Evolutionary conservation across 53 echinoderm and acorn worm species (phyloP).

Genomic region (Glandiceps talaboti): DNA sequence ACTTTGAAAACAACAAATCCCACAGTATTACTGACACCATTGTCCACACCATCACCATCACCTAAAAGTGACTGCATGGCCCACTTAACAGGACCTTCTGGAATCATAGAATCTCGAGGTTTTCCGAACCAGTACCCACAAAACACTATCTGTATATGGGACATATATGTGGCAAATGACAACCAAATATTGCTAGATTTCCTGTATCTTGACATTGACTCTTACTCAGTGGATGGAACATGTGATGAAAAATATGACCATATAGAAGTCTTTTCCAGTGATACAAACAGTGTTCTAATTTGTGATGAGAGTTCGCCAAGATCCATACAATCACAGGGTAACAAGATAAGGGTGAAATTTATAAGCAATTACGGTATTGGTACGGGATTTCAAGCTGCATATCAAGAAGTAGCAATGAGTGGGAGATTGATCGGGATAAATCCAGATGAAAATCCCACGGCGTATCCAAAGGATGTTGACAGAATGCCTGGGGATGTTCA

Average conservation of each 20-base stretch:
- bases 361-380: not conserved
- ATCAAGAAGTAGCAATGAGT: not conserved
- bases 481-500: not conserved
- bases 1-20: not conserved
- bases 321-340: not conserved
- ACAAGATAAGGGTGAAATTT: conserved; percentile 10
- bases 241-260: conserved; percentile 10
- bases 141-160: conserved; percentile 3
- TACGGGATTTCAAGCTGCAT: conserved; percentile 2
- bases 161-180: not conserved
- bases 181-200: conserved; percentile 2
- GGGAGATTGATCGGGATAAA: no score
- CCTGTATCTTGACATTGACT: conserved; percentile 5
- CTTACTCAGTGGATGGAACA: not conserved
- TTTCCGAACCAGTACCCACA: conserved; percentile 8
- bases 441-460: no score
- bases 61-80: not conserved
- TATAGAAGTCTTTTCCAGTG: not conserved
- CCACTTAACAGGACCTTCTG: not conserved
- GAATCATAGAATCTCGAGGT: conserved; percentile 6
- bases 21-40: not conserved
- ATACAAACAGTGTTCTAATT: not conserved
- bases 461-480: conserved; percentile 1
- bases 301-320: conserved; percentile 1
- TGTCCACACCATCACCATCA: not conserved